Evolutionary conservation across 2,113 vertebrate genomes (phyloP).

Genomic region (Trinectes maculatus): DNA sequence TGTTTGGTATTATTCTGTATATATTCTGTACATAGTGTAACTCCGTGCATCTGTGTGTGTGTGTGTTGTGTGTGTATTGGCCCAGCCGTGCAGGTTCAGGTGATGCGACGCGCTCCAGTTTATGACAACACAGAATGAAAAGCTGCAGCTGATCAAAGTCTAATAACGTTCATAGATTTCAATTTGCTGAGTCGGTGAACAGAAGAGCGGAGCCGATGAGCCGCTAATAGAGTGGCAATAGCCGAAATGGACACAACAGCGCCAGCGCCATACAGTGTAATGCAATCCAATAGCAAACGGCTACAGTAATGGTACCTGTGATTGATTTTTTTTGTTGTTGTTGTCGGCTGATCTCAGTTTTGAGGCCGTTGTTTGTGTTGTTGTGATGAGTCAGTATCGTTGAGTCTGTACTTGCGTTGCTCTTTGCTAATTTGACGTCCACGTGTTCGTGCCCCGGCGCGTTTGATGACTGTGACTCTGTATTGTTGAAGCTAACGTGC

Average conservation of each 20-base stretch:
- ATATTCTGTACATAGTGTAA: too few relatives aligned
- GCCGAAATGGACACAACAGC: conserved; percentile 26
- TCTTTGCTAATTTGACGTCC: background rate
- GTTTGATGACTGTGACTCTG: too few relatives aligned
- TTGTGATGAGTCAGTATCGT: background rate
- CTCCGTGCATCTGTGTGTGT: background rate
- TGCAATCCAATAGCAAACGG: background rate
- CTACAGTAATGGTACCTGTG: background rate
- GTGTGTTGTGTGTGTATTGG: background rate
- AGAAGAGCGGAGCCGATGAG: conserved; percentile 31
- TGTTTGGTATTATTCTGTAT: too few relatives aligned
- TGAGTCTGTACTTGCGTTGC: background rate
- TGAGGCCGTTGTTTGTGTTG: background rate
- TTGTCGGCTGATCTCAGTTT: background rate
- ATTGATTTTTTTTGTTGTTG: conserved; percentile 20
- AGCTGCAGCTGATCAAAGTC: conserved; percentile 44
- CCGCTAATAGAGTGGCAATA: conserved; percentile 19
- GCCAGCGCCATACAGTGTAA: conserved; percentile 6
- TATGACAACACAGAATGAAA: conserved; percentile 25
- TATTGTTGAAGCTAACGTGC: too few relatives aligned
- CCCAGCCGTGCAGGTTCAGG: conserved; percentile 1
- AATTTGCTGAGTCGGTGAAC: conserved; percentile 58
- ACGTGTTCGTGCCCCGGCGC: background rate
- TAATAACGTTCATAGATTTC: conserved; percentile 63
- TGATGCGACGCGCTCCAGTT: conserved; percentile 37